phyloP scores from a whole-genome alignment of 2,888 invertebrate genomes.

The Caenorhabditis sp. region DNA sequence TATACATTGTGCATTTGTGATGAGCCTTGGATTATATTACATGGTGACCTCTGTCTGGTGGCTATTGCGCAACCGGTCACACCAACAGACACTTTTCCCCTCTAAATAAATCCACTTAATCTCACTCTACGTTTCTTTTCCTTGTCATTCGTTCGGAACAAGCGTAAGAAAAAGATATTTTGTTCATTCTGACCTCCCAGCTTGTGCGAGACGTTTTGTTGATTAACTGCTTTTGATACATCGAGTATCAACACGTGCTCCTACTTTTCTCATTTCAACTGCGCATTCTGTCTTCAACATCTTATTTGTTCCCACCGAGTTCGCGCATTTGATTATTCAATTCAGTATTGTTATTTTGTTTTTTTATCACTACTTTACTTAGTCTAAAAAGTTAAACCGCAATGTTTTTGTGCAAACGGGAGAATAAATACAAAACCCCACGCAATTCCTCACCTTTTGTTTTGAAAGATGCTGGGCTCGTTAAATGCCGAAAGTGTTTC shows the following conservation, averaged over 20 bases:
- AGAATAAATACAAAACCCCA: neutral
- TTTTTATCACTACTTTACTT: too few relatives aligned
- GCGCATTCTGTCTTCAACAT: slow-evolving; percentile 21
- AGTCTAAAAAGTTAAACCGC: too few relatives aligned
- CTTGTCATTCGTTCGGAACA: slow-evolving; percentile 29
- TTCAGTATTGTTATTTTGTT: too few relatives aligned
- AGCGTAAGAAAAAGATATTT: slow-evolving; percentile 57
- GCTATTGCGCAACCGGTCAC: slow-evolving; percentile 47
- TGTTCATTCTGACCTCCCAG: slow-evolving; percentile 48
- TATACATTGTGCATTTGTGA: neutral
- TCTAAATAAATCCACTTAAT: neutral
- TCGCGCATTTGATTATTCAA: too few relatives aligned
- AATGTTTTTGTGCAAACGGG: slow-evolving; percentile 11
- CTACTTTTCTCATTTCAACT: neutral
- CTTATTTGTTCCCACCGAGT: too few relatives aligned
- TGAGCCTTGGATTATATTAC: neutral
- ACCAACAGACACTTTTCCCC: slow-evolving; percentile 12
- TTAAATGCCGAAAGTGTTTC: slow-evolving; percentile 61
- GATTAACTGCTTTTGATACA: slow-evolving; percentile 58
- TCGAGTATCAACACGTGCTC: slow-evolving; percentile 16
- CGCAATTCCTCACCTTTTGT: slow-evolving; percentile 7
- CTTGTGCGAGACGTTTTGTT: slow-evolving; percentile 16
- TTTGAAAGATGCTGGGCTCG: slow-evolving; percentile 29
- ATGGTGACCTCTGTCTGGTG: neutral
- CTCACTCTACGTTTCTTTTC: neutral